phyloP scores from a whole-genome alignment of 2,113 vertebrate genomes.

The Coptodon bakossiorum region DNA sequence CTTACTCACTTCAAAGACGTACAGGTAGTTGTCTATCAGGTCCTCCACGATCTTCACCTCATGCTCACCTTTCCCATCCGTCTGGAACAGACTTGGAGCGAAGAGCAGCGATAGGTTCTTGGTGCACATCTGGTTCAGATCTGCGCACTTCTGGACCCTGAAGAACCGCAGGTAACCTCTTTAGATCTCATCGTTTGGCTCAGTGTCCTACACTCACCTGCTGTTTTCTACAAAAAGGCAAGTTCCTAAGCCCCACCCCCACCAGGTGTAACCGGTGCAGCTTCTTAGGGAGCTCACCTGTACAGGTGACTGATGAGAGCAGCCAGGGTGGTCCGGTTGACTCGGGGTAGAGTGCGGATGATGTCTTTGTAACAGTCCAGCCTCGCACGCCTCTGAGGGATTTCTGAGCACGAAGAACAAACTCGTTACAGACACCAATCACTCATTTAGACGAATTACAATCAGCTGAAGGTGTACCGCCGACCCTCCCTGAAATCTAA shows the following conservation, averaged over 20 bases:
- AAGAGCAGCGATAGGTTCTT: slow-evolving; percentile 94
- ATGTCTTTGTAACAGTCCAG: slow-evolving; percentile 91
- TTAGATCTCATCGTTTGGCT: neutral
- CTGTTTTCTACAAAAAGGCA: neutral
- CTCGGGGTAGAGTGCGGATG: slow-evolving; percentile 82
- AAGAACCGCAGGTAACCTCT: neutral
- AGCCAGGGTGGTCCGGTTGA: slow-evolving; percentile 87
- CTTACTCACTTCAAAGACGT: slow-evolving; percentile 85
- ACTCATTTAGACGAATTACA: neutral
- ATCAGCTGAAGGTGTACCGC: neutral
- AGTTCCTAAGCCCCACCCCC: neutral
- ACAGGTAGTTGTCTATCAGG: slow-evolving; percentile 89
- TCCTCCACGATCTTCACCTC: slow-evolving; percentile 96
- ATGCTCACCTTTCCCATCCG: slow-evolving; percentile 89
- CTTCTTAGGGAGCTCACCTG: slow-evolving; percentile 68
- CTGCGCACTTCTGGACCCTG: slow-evolving; percentile 94
- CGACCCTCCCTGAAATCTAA: neutral
- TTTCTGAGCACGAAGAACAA: slow-evolving; percentile 59
- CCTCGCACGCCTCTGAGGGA: slow-evolving; percentile 74
- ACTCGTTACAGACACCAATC: neutral
- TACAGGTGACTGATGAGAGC: slow-evolving; percentile 92
- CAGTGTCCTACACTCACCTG: neutral
- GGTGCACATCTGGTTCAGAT: slow-evolving; percentile 97
- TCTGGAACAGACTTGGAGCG: slow-evolving; percentile 97
- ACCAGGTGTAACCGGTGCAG: neutral